Conservation (phyloP, 2,888 invertebrate genomes). For the Sphaerophoria rueppellii region DNA sequence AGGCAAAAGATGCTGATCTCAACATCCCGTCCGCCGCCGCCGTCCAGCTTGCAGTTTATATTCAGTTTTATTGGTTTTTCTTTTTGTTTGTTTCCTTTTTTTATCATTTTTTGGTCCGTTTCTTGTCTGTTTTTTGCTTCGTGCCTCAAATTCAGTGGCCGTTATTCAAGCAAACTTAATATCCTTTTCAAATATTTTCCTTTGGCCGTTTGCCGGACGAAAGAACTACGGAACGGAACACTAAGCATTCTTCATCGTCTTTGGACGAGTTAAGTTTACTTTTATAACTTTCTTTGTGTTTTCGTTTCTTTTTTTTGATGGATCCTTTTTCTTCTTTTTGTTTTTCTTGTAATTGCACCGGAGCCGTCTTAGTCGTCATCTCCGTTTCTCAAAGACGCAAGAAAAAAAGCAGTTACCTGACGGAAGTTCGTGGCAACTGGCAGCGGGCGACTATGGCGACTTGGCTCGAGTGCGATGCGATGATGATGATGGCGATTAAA, state of each 20-base stretch:
- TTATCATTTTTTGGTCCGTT: not conserved
- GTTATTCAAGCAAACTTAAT: conserved; percentile 71
- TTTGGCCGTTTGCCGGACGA: conserved; percentile 9
- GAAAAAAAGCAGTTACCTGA: not conserved
- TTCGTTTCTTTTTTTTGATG: not conserved
- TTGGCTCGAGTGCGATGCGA: too few species aligned
- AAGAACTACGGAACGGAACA: conserved; percentile 28
- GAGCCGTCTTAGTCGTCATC: conserved; percentile 30
- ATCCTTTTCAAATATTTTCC: conserved; percentile 72
- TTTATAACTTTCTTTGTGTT: conserved; percentile 28
- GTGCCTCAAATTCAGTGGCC: conserved; percentile 57
- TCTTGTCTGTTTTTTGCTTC: not conserved
- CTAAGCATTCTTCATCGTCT: conserved; percentile 43
- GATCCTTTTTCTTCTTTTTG: conserved; percentile 27
- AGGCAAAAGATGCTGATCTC: conserved; percentile 22
- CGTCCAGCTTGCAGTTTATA: conserved; percentile 60
- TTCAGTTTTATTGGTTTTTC: conserved; percentile 42
- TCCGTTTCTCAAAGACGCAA: conserved; percentile 43
- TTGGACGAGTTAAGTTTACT: conserved; percentile 10
- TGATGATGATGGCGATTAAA: conserved; percentile 52
- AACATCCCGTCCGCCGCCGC: conserved; percentile 37
- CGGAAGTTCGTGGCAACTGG: not conserved
- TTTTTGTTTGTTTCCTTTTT: conserved; percentile 11
- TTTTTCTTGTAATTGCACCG: conserved; percentile 52
- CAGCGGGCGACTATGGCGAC: too few species aligned